These are phyloP conservation scores for Ectemnius lituratus DNA, from an alignment of 2,888 invertebrate genomes.

Conservation along the genomic window DNA sequence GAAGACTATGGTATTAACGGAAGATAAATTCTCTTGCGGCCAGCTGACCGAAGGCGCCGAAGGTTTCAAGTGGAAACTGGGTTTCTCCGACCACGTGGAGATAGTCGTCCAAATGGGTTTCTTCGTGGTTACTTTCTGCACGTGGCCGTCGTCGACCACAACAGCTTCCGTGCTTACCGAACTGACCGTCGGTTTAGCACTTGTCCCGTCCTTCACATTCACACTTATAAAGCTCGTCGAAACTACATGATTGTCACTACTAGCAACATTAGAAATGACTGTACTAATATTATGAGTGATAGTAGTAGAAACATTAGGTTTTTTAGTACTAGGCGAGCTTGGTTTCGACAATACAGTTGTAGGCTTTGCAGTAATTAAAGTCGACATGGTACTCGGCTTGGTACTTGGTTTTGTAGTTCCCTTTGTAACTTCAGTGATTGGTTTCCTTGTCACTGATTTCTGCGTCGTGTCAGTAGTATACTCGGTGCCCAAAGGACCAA, in stretches of 20 bases:
- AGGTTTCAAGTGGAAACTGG: slow-evolving; percentile 70
- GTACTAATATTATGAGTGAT: slow-evolving; percentile 76
- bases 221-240: slow-evolving; percentile 74
- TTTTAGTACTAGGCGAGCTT: slow-evolving; percentile 61
- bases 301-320: slow-evolving; percentile 69
- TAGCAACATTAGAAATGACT: slow-evolving; percentile 66
- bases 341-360: slow-evolving; percentile 41
- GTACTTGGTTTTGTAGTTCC: neutral
- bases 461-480: slow-evolving; percentile 71
- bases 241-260: slow-evolving; percentile 70
- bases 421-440: neutral
- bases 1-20: slow-evolving; percentile 49
- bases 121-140: slow-evolving; percentile 52
- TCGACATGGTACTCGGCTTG: slow-evolving; percentile 11
- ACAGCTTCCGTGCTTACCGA: slow-evolving; percentile 42
- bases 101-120: slow-evolving; percentile 70
- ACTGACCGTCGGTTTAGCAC: slow-evolving; percentile 50
- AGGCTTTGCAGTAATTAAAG: slow-evolving; percentile 30
- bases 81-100: slow-evolving; percentile 69
- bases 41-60: slow-evolving; percentile 48
- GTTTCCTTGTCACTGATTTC: slow-evolving; percentile 64
- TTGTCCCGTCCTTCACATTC: slow-evolving; percentile 71
- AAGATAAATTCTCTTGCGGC: slow-evolving; percentile 45
- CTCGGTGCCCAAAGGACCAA: slow-evolving; percentile 78
- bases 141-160: neutral